These are phyloP conservation scores for Semnornis frantzii DNA, from an alignment of 2,113 vertebrate species.

Conservation along the genomic window DNA sequence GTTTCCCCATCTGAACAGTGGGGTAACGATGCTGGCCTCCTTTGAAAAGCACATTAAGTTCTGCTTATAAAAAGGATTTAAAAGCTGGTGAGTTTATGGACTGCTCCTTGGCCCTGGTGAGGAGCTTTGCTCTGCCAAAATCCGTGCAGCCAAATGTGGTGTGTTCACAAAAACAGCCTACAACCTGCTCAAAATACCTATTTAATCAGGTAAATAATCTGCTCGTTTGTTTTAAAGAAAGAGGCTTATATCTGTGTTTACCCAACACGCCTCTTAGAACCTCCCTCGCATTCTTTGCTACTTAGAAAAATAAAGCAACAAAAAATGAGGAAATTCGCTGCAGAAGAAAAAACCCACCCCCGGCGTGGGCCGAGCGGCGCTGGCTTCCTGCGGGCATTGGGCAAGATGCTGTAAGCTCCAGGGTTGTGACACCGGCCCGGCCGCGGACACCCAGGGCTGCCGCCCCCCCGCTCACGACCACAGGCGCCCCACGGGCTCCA, in stretches of 20 bases:
- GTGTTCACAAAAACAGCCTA: slow-evolving; percentile 35
- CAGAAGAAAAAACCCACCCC: not conserved
- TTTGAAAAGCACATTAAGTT: slow-evolving; percentile 16
- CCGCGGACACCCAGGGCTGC: not conserved
- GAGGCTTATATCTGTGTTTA: slow-evolving; percentile 54
- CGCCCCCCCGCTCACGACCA: not conserved
- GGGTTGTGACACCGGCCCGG: not conserved
- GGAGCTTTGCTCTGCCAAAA: not conserved
- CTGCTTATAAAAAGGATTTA: slow-evolving; percentile 40
- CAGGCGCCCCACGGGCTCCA: not conserved
- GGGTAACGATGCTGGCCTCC: slow-evolving; percentile 26
- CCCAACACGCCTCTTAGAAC: slow-evolving; percentile 65
- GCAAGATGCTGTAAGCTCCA: not conserved
- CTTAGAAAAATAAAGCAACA: slow-evolving; percentile 45
- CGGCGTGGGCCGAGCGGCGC: not conserved
- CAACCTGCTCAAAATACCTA: slow-evolving; percentile 59
- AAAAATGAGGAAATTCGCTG: slow-evolving; percentile 46
- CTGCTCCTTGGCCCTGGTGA: not conserved
- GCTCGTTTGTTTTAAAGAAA: slow-evolving; percentile 68
- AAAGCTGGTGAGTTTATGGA: not conserved
- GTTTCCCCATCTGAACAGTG: slow-evolving; percentile 23
- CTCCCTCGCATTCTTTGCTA: slow-evolving; percentile 54
- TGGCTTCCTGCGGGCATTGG: not conserved
- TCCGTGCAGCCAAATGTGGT: not conserved
- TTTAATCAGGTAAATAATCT: slow-evolving; percentile 72